phyloP scores from a whole-genome alignment of 2,888 invertebrate species.

The Lamellibrachia columna region DNA sequence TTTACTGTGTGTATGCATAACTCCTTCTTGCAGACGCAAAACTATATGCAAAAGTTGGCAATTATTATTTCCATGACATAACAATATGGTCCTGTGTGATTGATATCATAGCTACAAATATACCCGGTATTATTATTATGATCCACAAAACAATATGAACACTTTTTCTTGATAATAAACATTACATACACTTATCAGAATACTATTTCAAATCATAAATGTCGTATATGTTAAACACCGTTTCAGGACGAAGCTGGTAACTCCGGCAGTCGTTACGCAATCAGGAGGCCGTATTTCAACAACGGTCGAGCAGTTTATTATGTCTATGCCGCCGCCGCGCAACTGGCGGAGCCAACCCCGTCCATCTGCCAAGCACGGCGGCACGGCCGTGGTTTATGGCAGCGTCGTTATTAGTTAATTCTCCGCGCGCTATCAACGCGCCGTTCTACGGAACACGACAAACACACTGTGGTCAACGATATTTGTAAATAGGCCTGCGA shows the following conservation, averaged over 20 bases:
- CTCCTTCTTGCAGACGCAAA: too few relatives aligned
- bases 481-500: too few relatives aligned
- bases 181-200: too few relatives aligned
- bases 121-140: too few relatives aligned
- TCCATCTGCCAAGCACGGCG: background rate
- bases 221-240: background rate
- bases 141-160: too few relatives aligned
- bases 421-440: background rate
- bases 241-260: background rate
- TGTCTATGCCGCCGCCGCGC: background rate
- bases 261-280: background rate
- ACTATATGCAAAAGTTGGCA: too few relatives aligned
- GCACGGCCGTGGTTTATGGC: background rate
- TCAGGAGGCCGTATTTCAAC: background rate
- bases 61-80: too few relatives aligned
- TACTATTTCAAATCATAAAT: too few relatives aligned
- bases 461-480: background rate
- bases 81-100: too few relatives aligned
- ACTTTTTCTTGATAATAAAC: too few relatives aligned
- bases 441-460: background rate
- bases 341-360: background rate
- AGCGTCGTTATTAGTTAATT: background rate
- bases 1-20: too few relatives aligned
- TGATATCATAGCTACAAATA: too few relatives aligned
- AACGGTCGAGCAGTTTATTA: background rate